phyloP scores from a whole-genome alignment of 2,888 invertebrate species.

The Tricholauxania praeusta region DNA sequence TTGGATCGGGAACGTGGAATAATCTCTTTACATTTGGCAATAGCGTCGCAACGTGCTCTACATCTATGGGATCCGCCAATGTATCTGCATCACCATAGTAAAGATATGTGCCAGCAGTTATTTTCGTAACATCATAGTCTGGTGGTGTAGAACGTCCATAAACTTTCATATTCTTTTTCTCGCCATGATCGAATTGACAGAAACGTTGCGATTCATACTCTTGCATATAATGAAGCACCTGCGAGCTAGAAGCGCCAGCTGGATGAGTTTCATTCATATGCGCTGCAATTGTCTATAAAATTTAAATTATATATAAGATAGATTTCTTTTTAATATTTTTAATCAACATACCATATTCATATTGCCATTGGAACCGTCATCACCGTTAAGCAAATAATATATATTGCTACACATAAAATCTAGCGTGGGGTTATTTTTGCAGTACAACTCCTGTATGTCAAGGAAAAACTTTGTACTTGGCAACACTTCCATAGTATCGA shows the following conservation, averaged over 20 bases:
- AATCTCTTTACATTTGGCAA: slow-evolving; percentile 36
- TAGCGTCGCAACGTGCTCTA: slow-evolving; percentile 37
- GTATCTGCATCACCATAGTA: slow-evolving; percentile 48
- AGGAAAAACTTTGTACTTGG: slow-evolving; percentile 15
- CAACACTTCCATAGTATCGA: slow-evolving; percentile 30
- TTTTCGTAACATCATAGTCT: slow-evolving; percentile 43
- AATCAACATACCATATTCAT: slow-evolving; percentile 33
- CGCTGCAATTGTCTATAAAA: slow-evolving; percentile 40
- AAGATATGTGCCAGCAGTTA: slow-evolving; percentile 40
- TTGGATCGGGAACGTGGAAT: slow-evolving; percentile 41
- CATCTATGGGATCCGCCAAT: slow-evolving; percentile 38
- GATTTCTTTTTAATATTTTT: background rate
- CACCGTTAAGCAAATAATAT: slow-evolving; percentile 13
- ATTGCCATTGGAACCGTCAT: slow-evolving; percentile 17
- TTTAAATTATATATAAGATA: background rate
- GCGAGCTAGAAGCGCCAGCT: slow-evolving; percentile 49
- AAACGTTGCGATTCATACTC: slow-evolving; percentile 34
- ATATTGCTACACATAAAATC: slow-evolving; percentile 35
- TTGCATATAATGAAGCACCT: slow-evolving; percentile 42
- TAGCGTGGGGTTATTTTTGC: slow-evolving; percentile 11
- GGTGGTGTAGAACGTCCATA: slow-evolving; percentile 46
- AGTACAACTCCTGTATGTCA: slow-evolving; percentile 11
- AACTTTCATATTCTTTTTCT: slow-evolving; percentile 28
- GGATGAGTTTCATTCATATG: slow-evolving; percentile 49
- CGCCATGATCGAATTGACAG: slow-evolving; percentile 42